Percentiles rank a stretch among this genome's conserved stretches.
Evolutionary conservation across 1,140 invertebrate species (phyloP).

Genomic region (Drosophila sp.): DNA sequence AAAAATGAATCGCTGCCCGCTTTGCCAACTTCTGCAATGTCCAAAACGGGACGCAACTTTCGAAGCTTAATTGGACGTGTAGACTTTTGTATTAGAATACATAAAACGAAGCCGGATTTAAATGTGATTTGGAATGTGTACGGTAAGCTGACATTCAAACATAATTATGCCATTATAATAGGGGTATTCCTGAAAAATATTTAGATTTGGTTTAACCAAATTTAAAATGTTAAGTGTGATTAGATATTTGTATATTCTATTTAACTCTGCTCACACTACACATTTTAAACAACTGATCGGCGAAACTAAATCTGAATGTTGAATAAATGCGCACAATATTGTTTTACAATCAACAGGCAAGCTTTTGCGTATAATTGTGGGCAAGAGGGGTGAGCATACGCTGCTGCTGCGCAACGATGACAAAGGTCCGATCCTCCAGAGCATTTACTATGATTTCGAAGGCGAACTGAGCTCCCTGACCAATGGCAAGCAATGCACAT

Average conservation of each 20-base stretch:
- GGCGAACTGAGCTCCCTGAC: slow-evolving; percentile 28
- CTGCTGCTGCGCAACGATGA: slow-evolving; percentile 61
- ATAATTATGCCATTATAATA: neutral
- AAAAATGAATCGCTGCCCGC: slow-evolving; percentile 30
- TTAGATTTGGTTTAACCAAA: too few relatives aligned
- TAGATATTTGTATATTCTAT: too few relatives aligned
- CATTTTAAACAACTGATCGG: too few relatives aligned
- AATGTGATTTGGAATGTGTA: slow-evolving; percentile 77
- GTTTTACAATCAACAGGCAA: slow-evolving; percentile 49
- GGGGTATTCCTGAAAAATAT: too few relatives aligned
- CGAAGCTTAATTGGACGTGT: slow-evolving; percentile 62
- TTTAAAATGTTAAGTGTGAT: too few relatives aligned
- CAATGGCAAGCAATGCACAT: slow-evolving; percentile 38
- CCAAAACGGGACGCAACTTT: slow-evolving; percentile 50
- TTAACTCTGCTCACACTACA: too few relatives aligned
- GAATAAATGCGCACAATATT: too few relatives aligned
- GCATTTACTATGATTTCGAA: slow-evolving; percentile 72
- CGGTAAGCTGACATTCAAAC: slow-evolving; percentile 42
- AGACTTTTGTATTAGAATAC: slow-evolving; percentile 72
- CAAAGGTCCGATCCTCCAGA: slow-evolving; percentile 69
- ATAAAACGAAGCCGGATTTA: slow-evolving; percentile 58
- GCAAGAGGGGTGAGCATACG: slow-evolving; percentile 62
- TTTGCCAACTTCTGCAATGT: slow-evolving; percentile 32
- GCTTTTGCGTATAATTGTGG: slow-evolving; percentile 62
- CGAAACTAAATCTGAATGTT: too few relatives aligned